Evolutionary conservation across 2,797 vertebrate genomes (phyloP).

Genomic region (Schizothorax lantsangensis): DNA sequence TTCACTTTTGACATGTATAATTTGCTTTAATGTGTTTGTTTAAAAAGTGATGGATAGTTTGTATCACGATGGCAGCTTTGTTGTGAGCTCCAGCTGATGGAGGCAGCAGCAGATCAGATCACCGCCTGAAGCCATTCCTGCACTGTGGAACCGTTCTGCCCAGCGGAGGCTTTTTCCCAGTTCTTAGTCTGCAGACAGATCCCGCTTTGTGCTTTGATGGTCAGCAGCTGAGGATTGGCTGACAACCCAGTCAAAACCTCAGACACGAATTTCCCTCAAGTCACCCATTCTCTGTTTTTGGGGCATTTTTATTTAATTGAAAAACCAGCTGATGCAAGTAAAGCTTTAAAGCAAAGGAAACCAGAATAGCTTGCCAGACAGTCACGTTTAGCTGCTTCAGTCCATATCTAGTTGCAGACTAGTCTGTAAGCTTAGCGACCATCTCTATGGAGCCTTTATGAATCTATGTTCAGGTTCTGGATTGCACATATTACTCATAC

Average conservation of each 20-base stretch:
- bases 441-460: neutral
- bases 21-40: slow-evolving; percentile 11
- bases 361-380: neutral
- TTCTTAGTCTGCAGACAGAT: slow-evolving; percentile 20
- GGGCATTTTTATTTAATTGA: slow-evolving; percentile 15
- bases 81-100: slow-evolving; percentile 34
- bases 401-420: neutral
- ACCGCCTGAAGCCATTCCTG: slow-evolving; percentile 34
- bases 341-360: slow-evolving; percentile 9
- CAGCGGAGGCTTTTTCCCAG: slow-evolving; percentile 41
- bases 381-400: neutral
- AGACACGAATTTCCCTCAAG: slow-evolving; percentile 31
- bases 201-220: slow-evolving; percentile 52
- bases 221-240: slow-evolving; percentile 41
- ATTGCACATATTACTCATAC: neutral
- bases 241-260: slow-evolving; percentile 44
- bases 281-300: neutral
- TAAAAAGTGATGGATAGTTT: neutral
- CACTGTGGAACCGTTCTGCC: slow-evolving; percentile 53
- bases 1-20: slow-evolving; percentile 16
- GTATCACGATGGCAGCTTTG: neutral
- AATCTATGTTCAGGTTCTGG: neutral
- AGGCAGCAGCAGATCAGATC: slow-evolving; percentile 33
- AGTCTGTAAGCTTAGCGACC: neutral
- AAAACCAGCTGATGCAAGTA: slow-evolving; percentile 31